Evolutionary conservation across 2,113 vertebrate species (phyloP).

Genomic region (Opisthocomus hoazin): DNA sequence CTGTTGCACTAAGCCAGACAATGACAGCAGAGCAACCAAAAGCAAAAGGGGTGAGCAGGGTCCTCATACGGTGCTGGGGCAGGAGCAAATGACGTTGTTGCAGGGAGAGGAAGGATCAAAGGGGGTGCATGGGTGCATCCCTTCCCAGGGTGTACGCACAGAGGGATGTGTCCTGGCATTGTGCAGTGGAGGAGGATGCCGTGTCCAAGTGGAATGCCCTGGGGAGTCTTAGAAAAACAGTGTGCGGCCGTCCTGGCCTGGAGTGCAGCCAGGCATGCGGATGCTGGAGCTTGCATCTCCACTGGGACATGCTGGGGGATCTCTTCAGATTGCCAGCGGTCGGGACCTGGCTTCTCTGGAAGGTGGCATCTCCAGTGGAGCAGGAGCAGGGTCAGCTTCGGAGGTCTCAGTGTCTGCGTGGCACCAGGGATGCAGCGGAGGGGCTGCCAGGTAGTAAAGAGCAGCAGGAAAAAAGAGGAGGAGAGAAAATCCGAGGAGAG

Average conservation of each 20-base stretch:
- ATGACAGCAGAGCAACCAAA: neutral
- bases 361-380: neutral
- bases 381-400: neutral
- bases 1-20: accelerated
- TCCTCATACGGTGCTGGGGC: neutral
- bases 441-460: neutral
- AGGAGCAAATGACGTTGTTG: neutral
- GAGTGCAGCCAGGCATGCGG: neutral
- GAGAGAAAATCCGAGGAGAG: neutral
- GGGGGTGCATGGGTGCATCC: neutral
- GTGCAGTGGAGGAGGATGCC: neutral
- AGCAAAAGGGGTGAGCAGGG: neutral
- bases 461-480: neutral
- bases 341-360: neutral
- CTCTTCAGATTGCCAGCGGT: accelerated
- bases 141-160: neutral
- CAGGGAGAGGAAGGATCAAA: neutral
- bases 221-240: neutral
- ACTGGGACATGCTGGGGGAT: neutral
- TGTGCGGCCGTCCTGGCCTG: accelerated
- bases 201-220: neutral
- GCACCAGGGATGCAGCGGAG: accelerated
- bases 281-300: neutral
- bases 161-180: neutral
- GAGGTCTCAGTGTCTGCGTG: accelerated